A percentile compares a stretch with the other conserved stretches of the same genome.
Conservation (phyloP, 2,888 invertebrate species). For the Tiliacea citrago region DNA sequence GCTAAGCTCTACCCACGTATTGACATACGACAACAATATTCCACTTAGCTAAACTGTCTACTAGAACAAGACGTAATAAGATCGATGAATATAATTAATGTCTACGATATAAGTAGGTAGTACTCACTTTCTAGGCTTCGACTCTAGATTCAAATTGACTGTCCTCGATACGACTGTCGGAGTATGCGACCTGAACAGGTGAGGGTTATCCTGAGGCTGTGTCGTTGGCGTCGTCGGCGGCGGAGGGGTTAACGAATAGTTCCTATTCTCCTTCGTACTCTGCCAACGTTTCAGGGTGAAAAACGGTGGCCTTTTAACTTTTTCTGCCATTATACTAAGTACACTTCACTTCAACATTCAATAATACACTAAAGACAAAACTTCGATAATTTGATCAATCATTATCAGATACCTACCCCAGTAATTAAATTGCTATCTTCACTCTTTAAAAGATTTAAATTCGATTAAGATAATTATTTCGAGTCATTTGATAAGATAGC, state of each 20-base stretch:
- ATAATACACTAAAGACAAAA: slow-evolving; percentile 59
- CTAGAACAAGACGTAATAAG: slow-evolving; percentile 51
- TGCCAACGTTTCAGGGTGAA: slow-evolving; percentile 83
- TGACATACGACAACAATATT: slow-evolving; percentile 37
- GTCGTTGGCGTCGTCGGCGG: slow-evolving; percentile 27
- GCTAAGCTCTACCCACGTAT: slow-evolving; percentile 39
- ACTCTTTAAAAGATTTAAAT: slow-evolving; percentile 49
- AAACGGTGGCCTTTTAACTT: slow-evolving; percentile 80
- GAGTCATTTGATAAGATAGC: slow-evolving; percentile 54
- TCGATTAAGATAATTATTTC: slow-evolving; percentile 50
- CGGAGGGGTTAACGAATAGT: slow-evolving; percentile 38
- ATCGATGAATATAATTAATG: slow-evolving; percentile 63
- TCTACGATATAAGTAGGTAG: slow-evolving; percentile 52
- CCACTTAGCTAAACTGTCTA: slow-evolving; percentile 41
- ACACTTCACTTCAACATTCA: slow-evolving; percentile 61
- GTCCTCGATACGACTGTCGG: slow-evolving; percentile 60
- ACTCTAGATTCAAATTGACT: slow-evolving; percentile 68
- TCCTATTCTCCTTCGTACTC: slow-evolving; percentile 71
- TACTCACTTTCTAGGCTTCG: slow-evolving; percentile 80
- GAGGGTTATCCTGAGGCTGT: slow-evolving; percentile 54
- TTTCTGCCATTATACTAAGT: slow-evolving; percentile 80
- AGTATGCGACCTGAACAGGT: slow-evolving; percentile 65
- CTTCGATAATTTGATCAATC: slow-evolving; percentile 51
- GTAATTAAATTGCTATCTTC: slow-evolving; percentile 59
- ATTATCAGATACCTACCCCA: slow-evolving; percentile 53